Percentiles rank a stretch among this genome's conserved stretches.
Conservation (phyloP, 2,797 vertebrate genomes). For the Hydrolagus colliei region DNA sequence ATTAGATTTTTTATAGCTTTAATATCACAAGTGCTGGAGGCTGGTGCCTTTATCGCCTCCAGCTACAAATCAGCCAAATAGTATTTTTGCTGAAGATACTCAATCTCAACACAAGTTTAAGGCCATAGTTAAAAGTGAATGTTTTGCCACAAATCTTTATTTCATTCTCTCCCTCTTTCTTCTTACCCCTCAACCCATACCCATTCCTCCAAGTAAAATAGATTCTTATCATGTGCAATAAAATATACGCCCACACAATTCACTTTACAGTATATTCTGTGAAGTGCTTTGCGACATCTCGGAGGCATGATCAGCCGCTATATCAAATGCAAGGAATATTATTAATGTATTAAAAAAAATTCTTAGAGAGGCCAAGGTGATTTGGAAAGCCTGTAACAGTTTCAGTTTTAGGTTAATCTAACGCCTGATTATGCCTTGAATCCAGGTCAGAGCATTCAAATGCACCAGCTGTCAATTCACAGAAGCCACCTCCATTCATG, state of each 20-base stretch:
- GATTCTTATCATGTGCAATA: not conserved
- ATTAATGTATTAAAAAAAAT: not conserved
- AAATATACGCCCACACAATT: too few relatives aligned
- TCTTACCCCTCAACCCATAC: not conserved
- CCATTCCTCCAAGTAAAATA: not conserved
- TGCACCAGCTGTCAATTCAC: not conserved
- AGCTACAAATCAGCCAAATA: constrained; percentile 2
- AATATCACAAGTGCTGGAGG: not conserved
- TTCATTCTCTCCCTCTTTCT: not conserved
- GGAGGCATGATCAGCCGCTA: too few relatives aligned
- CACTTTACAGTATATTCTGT: too few relatives aligned
- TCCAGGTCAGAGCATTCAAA: not conserved
- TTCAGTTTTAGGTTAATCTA: not conserved
- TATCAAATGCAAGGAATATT: too few relatives aligned
- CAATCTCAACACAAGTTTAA: not conserved
- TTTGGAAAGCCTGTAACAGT: not conserved
- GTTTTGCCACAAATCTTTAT: not conserved
- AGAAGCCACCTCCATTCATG: not conserved
- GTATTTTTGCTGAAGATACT: not conserved
- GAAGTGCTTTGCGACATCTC: too few relatives aligned
- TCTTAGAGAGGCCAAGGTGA: not conserved
- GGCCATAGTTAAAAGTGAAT: not conserved
- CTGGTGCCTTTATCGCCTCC: not conserved
- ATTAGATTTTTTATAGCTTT: not conserved
- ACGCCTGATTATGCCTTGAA: not conserved